Percentiles rank a stretch among this genome's conserved stretches.
Evolutionary conservation across 2,888 invertebrate genomes (phyloP).

Genomic region (Eupithecia exiguata): DNA sequence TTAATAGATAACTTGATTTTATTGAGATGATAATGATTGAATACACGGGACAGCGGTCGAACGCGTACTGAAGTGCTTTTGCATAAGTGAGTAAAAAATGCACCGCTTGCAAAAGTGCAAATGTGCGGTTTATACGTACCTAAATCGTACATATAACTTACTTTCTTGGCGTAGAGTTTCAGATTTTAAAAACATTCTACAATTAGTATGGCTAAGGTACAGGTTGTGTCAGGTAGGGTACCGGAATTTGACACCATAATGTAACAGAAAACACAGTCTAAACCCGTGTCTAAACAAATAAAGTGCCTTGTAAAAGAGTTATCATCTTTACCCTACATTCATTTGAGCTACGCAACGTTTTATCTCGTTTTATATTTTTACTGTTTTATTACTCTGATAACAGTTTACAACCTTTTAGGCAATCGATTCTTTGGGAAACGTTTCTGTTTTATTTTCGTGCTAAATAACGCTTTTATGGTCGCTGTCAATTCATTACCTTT

Average conservation of each 20-base stretch:
- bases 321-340: constrained; percentile 54
- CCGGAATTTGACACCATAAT: not conserved
- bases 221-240: not conserved
- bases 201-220: too few species aligned
- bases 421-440: constrained; percentile 38
- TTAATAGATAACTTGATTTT: too few species aligned
- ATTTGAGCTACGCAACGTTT: constrained; percentile 46
- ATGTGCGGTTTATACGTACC: too few species aligned
- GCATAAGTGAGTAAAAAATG: too few species aligned
- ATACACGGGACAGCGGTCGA: too few species aligned
- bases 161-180: too few species aligned
- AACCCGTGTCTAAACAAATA: constrained; percentile 2
- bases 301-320: constrained; percentile 49
- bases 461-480: constrained; percentile 41
- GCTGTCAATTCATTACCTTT: constrained; percentile 10
- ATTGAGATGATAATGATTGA: too few species aligned
- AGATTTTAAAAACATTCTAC: too few species aligned
- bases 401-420: constrained; percentile 33
- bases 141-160: too few species aligned
- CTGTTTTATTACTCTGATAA: constrained; percentile 55
- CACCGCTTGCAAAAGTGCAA: too few species aligned
- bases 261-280: not conserved
- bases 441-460: constrained; percentile 41
- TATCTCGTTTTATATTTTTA: constrained; percentile 55
- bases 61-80: too few species aligned